These are phyloP conservation scores for Spea multiplicata DNA, from an alignment of 2,113 vertebrate genomes.

Conservation along the genomic window DNA sequence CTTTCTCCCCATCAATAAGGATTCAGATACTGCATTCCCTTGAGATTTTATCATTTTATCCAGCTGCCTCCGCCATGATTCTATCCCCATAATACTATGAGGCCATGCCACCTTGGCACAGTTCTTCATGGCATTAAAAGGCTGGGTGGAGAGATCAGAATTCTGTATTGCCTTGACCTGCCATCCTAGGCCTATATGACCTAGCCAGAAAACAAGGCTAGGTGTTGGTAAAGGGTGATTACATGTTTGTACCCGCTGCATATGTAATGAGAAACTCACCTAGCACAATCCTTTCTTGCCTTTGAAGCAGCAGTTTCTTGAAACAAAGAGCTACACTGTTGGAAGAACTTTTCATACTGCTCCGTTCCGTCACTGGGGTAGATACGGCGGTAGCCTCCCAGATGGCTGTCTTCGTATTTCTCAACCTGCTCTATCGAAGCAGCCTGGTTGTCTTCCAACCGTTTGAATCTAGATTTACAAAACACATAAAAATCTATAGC, in stretches of 20 bases:
- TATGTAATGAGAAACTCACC: slow-evolving; percentile 50
- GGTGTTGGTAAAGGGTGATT: no score
- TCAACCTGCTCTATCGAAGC: slow-evolving; percentile 62
- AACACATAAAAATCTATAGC: not conserved
- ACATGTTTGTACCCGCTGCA: no score
- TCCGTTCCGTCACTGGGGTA: slow-evolving; percentile 57
- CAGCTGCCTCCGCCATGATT: no score
- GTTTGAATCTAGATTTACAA: slow-evolving; percentile 53
- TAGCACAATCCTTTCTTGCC: slow-evolving; percentile 68
- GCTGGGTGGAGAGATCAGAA: no score
- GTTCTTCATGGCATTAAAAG: no score
- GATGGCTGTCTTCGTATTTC: slow-evolving; percentile 62
- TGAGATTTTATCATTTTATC: no score
- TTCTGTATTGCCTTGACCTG: no score
- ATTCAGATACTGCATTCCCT: not conserved
- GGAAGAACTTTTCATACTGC: slow-evolving; percentile 64
- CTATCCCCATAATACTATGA: no score
- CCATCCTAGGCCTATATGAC: no score
- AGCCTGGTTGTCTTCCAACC: slow-evolving; percentile 55
- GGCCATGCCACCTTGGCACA: no score
- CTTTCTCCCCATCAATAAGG: no score
- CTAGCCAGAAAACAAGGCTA: no score
- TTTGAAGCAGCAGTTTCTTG: slow-evolving; percentile 67
- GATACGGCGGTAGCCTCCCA: slow-evolving; percentile 64
- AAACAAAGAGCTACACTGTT: slow-evolving; percentile 67